Evolutionary conservation across 2,797 vertebrate genomes (phyloP).

Genomic region (Trachurus trachurus): DNA sequence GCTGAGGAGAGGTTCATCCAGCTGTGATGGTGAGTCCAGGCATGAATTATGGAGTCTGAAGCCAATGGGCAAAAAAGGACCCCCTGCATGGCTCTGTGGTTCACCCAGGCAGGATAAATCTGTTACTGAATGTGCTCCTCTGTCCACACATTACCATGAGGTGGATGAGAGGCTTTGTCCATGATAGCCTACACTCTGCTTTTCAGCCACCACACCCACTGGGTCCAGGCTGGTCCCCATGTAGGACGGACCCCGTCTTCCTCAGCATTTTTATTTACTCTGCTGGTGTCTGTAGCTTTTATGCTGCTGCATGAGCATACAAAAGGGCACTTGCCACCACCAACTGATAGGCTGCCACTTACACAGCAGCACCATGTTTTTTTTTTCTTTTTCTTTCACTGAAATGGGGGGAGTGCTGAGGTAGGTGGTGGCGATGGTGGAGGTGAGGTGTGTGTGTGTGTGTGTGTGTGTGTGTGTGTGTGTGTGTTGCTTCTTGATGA

Average conservation of each 20-base stretch:
- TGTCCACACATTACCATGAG: neutral
- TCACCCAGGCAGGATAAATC: neutral
- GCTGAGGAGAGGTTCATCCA: no score
- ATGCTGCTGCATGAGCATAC: no score
- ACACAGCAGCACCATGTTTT: no score
- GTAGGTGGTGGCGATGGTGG: no score
- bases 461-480: neutral
- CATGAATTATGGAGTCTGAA: neutral
- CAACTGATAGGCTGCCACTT: no score
- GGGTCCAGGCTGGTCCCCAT: constrained; percentile 8
- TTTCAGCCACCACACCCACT: neutral
- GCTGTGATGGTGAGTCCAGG: neutral
- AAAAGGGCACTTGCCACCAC: no score
- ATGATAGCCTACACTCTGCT: neutral
- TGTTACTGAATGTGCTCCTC: neutral
- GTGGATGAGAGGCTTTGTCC: neutral
- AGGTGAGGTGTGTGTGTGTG: neutral
- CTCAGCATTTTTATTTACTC: neutral
- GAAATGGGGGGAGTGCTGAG: neutral
- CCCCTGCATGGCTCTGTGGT: neutral
- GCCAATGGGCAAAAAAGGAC: neutral
- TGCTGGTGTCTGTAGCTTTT: no score
- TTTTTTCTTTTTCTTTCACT: no score
- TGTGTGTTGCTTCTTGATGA: constrained; percentile 13
- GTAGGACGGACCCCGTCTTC: neutral